Evolutionary conservation across 1,140 invertebrate species (phyloP).

Genomic region (Penaeus indicus): DNA sequence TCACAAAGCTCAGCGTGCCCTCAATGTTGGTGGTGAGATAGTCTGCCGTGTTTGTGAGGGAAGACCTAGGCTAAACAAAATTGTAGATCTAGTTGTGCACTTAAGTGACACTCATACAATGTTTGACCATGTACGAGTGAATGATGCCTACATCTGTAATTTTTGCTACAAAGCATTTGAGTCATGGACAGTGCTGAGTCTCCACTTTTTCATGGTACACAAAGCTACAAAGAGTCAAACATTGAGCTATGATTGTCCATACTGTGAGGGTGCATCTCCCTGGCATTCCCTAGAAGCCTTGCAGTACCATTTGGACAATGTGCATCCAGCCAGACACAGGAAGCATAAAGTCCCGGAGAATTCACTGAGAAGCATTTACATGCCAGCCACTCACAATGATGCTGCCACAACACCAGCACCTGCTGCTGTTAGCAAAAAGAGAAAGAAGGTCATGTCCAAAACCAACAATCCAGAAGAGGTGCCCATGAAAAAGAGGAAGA

Average conservation of each 20-base stretch:
- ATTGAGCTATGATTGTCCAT: slow-evolving; percentile 66
- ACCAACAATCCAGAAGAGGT: slow-evolving; percentile 25
- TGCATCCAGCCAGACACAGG: slow-evolving; percentile 55
- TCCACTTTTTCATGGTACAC: slow-evolving; percentile 66
- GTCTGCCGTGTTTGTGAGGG: slow-evolving; percentile 64
- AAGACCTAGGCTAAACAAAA: slow-evolving; percentile 63
- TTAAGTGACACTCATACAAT: slow-evolving; percentile 65
- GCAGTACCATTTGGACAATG: slow-evolving; percentile 66
- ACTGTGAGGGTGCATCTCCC: slow-evolving; percentile 65
- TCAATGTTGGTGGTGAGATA: slow-evolving; percentile 62
- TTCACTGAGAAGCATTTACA: slow-evolving; percentile 48
- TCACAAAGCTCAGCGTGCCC: slow-evolving; percentile 64
- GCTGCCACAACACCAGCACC: slow-evolving; percentile 1
- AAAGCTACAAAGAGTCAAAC: slow-evolving; percentile 66
- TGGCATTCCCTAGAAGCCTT: slow-evolving; percentile 66
- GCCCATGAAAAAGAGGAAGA: slow-evolving; percentile 55
- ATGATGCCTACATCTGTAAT: slow-evolving; percentile 66
- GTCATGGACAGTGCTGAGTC: slow-evolving; percentile 65
- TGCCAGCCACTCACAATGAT: slow-evolving; percentile 37
- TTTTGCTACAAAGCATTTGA: slow-evolving; percentile 66
- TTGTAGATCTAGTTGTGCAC: slow-evolving; percentile 65
- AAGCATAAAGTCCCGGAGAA: slow-evolving; percentile 50
- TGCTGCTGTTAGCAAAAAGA: slow-evolving; percentile 32
- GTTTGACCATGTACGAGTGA: slow-evolving; percentile 65
- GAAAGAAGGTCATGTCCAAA: slow-evolving; percentile 35